Percentiles rank a stretch among this genome's conserved stretches.
phyloP scores from a whole-genome alignment of 1,140 invertebrate genomes.

The Diachasma alloeum region DNA sequence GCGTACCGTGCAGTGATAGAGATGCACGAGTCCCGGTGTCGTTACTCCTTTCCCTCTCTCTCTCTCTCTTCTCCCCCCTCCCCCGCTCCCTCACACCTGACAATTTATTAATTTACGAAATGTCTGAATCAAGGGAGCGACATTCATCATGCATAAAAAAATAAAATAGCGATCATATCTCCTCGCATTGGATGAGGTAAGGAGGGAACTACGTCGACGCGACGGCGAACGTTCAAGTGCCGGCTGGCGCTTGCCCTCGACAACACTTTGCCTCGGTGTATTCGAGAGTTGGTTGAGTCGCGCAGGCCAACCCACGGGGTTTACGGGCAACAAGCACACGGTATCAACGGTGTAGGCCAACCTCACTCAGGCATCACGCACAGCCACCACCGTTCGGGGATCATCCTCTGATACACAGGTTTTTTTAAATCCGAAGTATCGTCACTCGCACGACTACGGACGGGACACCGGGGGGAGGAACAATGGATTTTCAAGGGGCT shows the following conservation, averaged over 20 bases:
- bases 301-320: constrained; percentile 14
- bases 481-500: neutral
- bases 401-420: neutral
- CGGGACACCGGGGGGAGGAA: neutral
- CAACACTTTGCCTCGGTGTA: neutral
- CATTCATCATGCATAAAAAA: neutral
- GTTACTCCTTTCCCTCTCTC: neutral
- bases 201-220: neutral
- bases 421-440: neutral
- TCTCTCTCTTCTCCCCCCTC: neutral
- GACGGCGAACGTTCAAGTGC: constrained; percentile 7
- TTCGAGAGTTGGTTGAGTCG: neutral
- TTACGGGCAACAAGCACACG: constrained; percentile 17
- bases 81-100: neutral
- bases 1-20: constrained; percentile 1
- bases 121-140: neutral
- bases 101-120: neutral
- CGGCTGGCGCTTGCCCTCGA: neutral
- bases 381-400: neutral
- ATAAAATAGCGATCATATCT: neutral
- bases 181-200: neutral
- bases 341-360: constrained; percentile 3
- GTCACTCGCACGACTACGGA: neutral
- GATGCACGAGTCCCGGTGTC: constrained; percentile 17
- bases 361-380: constrained; percentile 7